Conservation (phyloP, 2,797 vertebrate species). For the Ceryle rudis region DNA sequence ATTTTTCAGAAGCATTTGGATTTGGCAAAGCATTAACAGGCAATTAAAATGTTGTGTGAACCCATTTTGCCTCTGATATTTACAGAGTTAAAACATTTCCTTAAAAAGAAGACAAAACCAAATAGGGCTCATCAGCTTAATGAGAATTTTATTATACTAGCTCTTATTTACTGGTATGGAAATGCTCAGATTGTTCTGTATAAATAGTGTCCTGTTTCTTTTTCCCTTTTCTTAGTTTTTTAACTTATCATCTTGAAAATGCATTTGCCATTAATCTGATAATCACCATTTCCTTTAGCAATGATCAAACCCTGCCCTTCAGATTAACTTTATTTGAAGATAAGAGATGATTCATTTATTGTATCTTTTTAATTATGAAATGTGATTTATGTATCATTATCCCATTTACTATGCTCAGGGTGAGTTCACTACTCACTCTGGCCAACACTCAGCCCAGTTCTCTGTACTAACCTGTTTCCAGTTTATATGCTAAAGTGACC, state of each 20-base stretch:
- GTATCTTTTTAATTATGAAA: constrained; percentile 63
- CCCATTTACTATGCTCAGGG: constrained; percentile 22
- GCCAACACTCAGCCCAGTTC: not conserved
- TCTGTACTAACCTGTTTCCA: not conserved
- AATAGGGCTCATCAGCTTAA: constrained; percentile 47
- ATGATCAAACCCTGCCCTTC: not conserved
- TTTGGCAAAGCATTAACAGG: not conserved
- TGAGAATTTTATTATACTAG: constrained; percentile 28
- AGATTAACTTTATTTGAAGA: constrained; percentile 43
- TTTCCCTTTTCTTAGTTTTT: constrained; percentile 23
- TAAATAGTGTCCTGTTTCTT: constrained; percentile 18
- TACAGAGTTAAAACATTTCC: constrained; percentile 6
- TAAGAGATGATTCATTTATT: constrained; percentile 44
- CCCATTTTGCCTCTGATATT: not conserved
- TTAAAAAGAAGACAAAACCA: constrained; percentile 21
- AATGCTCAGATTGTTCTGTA: constrained; percentile 18
- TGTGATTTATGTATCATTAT: constrained; percentile 32
- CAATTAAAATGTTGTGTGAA: not conserved
- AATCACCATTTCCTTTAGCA: constrained; percentile 42
- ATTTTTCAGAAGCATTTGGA: not conserved
- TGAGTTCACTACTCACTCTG: not conserved
- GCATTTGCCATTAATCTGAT: constrained; percentile 55
- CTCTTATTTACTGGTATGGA: constrained; percentile 58
- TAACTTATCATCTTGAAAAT: constrained; percentile 45
- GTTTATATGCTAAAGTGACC: not conserved